Conservation (phyloP, 2,797 vertebrate genomes). For the Diplodus puntazzo region DNA sequence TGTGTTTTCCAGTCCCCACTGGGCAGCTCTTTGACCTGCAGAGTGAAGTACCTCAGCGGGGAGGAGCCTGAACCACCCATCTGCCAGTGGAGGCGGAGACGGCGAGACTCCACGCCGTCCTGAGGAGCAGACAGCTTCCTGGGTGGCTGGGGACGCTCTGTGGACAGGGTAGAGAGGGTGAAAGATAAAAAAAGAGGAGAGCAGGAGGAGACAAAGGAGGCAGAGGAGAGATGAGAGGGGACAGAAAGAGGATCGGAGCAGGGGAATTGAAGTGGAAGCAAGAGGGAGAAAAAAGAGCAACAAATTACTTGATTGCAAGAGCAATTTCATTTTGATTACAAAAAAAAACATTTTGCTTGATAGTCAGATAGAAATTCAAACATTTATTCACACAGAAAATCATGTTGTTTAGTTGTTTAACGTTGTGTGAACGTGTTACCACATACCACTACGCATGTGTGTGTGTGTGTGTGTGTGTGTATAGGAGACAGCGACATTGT, state of each 20-base stretch:
- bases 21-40: slow-evolving; percentile 91
- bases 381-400: background rate
- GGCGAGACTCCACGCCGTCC: slow-evolving; percentile 88
- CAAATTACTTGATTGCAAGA: background rate
- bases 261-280: background rate
- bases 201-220: background rate
- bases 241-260: background rate
- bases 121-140: slow-evolving; percentile 89
- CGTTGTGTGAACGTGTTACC: background rate
- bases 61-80: slow-evolving; percentile 92
- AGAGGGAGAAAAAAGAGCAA: background rate
- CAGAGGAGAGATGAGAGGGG: background rate
- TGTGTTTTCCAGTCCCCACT: slow-evolving; percentile 88
- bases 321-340: background rate
- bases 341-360: background rate
- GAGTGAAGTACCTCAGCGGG: slow-evolving; percentile 92
- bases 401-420: background rate
- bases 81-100: slow-evolving; percentile 90
- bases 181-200: slow-evolving; percentile 4
- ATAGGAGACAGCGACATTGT: background rate
- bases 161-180: background rate
- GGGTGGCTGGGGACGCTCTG: slow-evolving; percentile 94
- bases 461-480: background rate
- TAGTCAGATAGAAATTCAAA: background rate
- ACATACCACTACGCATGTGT: background rate